These are phyloP conservation scores for Chaetops frenatus DNA, from an alignment of 2,113 vertebrate genomes.

Conservation along the genomic window DNA sequence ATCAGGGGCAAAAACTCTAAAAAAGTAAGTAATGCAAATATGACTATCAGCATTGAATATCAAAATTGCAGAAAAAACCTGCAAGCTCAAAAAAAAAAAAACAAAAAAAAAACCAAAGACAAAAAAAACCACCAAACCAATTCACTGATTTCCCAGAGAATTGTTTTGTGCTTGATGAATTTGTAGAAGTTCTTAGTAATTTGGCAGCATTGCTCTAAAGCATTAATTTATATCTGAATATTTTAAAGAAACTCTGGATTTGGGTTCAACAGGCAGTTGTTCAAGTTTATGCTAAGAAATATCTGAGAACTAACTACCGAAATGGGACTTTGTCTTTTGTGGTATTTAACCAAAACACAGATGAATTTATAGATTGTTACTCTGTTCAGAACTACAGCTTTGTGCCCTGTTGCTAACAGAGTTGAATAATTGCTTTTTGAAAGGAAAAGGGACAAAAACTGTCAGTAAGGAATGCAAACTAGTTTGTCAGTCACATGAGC, in stretches of 20 bases:
- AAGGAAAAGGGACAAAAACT: background rate
- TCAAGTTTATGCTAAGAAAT: background rate
- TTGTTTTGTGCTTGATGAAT: background rate
- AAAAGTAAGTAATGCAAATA: slow-evolving; percentile 83
- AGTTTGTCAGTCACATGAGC: background rate
- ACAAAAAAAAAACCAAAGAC: too few relatives aligned
- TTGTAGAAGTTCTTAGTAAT: background rate
- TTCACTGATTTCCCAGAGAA: background rate
- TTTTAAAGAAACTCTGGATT: background rate
- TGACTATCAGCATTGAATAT: background rate
- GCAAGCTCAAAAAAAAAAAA: background rate
- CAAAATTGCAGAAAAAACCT: background rate
- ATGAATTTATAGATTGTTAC: background rate
- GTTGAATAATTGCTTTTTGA: background rate
- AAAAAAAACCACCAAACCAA: background rate
- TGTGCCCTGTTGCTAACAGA: background rate
- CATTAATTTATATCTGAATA: background rate
- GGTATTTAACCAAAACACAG: background rate
- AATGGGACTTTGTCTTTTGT: background rate
- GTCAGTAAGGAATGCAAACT: background rate
- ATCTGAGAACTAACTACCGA: background rate
- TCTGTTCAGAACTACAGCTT: background rate
- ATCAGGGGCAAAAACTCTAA: slow-evolving; percentile 95
- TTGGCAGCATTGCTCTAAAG: background rate
- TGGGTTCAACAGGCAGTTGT: background rate